phyloP scores from a whole-genome alignment of 2,113 vertebrate species.

The Ciconia boyciana region DNA sequence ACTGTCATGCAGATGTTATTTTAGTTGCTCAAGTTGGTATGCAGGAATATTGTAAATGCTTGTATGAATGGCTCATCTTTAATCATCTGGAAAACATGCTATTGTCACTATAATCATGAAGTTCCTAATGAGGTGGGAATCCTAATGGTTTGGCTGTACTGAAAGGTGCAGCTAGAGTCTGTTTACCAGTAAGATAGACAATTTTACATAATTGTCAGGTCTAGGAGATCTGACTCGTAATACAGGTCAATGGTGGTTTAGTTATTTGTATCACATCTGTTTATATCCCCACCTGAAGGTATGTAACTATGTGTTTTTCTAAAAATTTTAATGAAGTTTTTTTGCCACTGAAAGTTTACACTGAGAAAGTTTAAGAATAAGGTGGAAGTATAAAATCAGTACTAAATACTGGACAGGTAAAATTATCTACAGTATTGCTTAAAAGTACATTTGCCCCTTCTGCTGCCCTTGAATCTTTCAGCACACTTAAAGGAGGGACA shows the following conservation, averaged over 20 bases:
- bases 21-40: not conserved
- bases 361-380: not conserved
- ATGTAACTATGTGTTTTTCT: not conserved
- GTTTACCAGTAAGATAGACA: not conserved
- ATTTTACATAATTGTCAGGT: not conserved
- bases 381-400: not conserved
- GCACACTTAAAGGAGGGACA: conserved; percentile 9
- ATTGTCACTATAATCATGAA: not conserved
- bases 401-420: not conserved
- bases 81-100: not conserved
- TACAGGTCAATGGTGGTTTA: not conserved
- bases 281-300: not conserved
- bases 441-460: conserved; percentile 16
- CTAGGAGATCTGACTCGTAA: not conserved
- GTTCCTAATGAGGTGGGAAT: not conserved
- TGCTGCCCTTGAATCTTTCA: conserved; percentile 33
- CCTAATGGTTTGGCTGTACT: not conserved
- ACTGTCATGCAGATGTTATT: not conserved
- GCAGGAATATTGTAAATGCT: not conserved
- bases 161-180: not conserved
- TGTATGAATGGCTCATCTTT: not conserved
- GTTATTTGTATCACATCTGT: not conserved
- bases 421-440: conserved; percentile 29
- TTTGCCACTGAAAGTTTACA: not conserved
- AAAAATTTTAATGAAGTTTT: not conserved